Evolutionary conservation across 2,888 invertebrate genomes (phyloP).

Genomic region (Rhogogaster chlorosoma): DNA sequence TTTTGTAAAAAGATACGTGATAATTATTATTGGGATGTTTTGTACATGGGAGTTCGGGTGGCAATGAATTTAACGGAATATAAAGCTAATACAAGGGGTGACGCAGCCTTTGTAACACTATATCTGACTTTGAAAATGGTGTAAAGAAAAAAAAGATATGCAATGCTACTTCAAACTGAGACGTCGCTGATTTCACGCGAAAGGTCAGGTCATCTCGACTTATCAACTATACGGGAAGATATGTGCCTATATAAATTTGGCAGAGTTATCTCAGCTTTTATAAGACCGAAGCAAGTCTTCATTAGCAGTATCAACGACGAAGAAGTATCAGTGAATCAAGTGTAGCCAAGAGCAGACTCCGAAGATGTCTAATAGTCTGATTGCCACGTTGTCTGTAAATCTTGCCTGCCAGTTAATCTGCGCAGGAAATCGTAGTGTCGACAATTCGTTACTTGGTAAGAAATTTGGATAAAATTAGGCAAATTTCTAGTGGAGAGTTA

Average conservation of each 20-base stretch:
- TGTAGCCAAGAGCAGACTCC: not conserved
- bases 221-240: no score
- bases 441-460: not conserved
- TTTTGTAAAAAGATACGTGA: no score
- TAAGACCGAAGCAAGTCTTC: not conserved
- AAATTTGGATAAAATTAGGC: not conserved
- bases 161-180: not conserved
- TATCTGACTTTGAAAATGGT: no score
- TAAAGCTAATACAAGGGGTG: no score
- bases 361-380: not conserved
- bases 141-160: no score
- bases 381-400: not conserved
- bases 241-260: not conserved
- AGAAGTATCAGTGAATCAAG: not conserved
- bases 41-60: no score
- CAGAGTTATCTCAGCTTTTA: not conserved
- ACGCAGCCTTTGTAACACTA: no score
- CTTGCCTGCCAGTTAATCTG: slow-evolving; percentile 18
- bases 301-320: not conserved
- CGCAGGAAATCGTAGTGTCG: not conserved
- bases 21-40: no score
- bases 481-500: not conserved
- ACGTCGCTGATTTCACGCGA: slow-evolving; percentile 8
- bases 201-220: no score
- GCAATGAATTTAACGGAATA: no score